Conservation (phyloP, 2,888 invertebrate species). For the Danaus chrysippus region DNA sequence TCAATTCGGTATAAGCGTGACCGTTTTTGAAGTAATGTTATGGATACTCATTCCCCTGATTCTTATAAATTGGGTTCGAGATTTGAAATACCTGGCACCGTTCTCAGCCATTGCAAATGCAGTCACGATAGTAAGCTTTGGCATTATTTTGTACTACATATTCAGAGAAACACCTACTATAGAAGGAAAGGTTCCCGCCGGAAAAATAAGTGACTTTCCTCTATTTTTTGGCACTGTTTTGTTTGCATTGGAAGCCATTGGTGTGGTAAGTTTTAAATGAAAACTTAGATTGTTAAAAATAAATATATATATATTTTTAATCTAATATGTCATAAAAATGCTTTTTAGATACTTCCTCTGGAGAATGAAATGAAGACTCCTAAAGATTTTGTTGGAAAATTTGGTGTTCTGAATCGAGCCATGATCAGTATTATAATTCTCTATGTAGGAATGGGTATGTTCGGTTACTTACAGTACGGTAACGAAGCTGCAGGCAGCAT, state of each 20-base stretch:
- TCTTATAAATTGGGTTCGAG: constrained; percentile 89
- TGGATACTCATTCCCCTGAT: constrained; percentile 86
- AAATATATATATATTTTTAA: neutral
- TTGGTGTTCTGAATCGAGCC: constrained; percentile 90
- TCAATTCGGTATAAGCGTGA: constrained; percentile 70
- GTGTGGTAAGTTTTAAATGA: constrained; percentile 82
- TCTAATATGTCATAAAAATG: neutral
- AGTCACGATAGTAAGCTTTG: constrained; percentile 90
- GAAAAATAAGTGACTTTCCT: constrained; percentile 85
- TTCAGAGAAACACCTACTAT: constrained; percentile 85
- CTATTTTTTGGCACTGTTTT: constrained; percentile 97
- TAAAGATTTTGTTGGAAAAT: constrained; percentile 86
- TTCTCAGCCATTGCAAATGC: constrained; percentile 94
- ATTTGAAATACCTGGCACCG: constrained; percentile 92
- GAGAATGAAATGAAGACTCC: constrained; percentile 97
- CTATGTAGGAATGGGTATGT: constrained; percentile 94
- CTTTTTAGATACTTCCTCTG: constrained; percentile 88
- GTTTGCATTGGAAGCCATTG: constrained; percentile 97
- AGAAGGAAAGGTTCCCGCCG: constrained; percentile 81
- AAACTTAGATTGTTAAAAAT: neutral
- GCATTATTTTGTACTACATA: constrained; percentile 91
- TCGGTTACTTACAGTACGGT: constrained; percentile 94
- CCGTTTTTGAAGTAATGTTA: constrained; percentile 83
- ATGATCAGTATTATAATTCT: constrained; percentile 90
- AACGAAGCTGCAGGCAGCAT: constrained; percentile 85